Evolutionary conservation across 2,888 invertebrate genomes (phyloP), one percentile per base, ranked within the genome.

Genomic region (Drosophila monieri): DNA sequence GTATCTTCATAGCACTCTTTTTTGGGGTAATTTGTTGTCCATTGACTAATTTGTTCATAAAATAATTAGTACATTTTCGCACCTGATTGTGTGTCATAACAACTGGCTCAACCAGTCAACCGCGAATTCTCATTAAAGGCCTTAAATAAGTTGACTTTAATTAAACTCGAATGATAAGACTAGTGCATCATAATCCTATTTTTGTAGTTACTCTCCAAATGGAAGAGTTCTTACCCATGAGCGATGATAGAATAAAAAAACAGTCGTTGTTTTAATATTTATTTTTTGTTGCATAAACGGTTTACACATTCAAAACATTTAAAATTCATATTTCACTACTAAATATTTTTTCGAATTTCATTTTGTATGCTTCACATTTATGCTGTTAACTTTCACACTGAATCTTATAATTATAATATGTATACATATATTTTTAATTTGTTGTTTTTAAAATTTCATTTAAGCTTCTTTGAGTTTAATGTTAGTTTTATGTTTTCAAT

Each of bases 351-450:
- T 66, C 52, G 58, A 70, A 68, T 65, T 51, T 37, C 27, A 49
- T 52, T 62, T 74, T 53, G 53, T 35, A 65, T 75, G 70, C 64
- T 74, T 73, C 68, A 72, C 85, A 87, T 76, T 85, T 74, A 74
- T 85, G 83, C 85, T 87, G 88, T 83, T 83, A 83, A 83, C 81
- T 83, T 80, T 87, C 88, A 78, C 83, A 74, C 85, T 83, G 68
- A 73, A 61, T 57, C 59, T 51, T 67, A 72, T 86, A 60, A 47
- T 41, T 68, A 73, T 44, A 64, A 61, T 73, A 74, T 47, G 37
- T 83, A 80, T 74, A 77, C 52, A 83, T 71, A 70, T 86, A 51
- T 55, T 58, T 18, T 35, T n/a, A 35, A 27, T 51, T 52, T 39
- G 53, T 48, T 57, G 23, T 56, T 59, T 59, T 47, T 14, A 54